A percentile compares a stretch with the other conserved stretches of the same genome.
Conservation (phyloP, 2,888 invertebrate species). For the Cephus rjabovi region DNA sequence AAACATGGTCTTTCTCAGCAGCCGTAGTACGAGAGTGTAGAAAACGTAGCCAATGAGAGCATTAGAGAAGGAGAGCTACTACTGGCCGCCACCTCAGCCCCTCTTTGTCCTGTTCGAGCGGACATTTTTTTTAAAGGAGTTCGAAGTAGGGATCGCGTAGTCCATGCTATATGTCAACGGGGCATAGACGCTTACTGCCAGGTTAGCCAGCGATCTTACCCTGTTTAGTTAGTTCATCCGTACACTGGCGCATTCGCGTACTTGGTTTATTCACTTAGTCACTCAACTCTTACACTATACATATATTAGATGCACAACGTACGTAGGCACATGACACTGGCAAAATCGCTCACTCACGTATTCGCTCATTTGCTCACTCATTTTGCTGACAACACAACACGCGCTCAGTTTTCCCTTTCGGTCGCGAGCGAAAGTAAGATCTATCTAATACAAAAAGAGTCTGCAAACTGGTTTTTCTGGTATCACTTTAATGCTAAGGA, state of each 20-base stretch:
- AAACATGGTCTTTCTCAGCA: too few relatives aligned
- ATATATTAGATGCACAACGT: too few relatives aligned
- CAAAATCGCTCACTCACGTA: constrained; percentile 31
- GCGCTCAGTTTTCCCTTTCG: constrained; percentile 56
- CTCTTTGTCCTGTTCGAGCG: too few relatives aligned
- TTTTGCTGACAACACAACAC: constrained; percentile 4
- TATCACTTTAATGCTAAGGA: constrained; percentile 53
- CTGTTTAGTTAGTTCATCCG: constrained; percentile 21
- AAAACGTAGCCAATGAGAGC: too few relatives aligned
- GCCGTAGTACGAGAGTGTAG: too few relatives aligned
- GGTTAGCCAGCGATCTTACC: constrained; percentile 23
- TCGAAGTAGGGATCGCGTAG: too few relatives aligned
- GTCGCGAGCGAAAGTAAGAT: constrained; percentile 58
- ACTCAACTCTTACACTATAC: constrained; percentile 18
- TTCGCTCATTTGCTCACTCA: constrained; percentile 18
- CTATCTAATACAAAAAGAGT: constrained; percentile 38
- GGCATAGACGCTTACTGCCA: neutral
- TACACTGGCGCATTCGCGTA: constrained; percentile 9
- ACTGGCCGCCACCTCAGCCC: too few relatives aligned
- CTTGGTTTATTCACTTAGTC: constrained; percentile 4
- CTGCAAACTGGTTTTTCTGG: constrained; percentile 61
- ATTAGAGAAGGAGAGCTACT: too few relatives aligned
- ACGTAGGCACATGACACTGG: too few relatives aligned
- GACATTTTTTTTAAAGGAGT: too few relatives aligned
- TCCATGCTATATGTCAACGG: too few relatives aligned